Percentiles rank a stretch among this genome's conserved stretches.
These are phyloP conservation scores for Engystomops pustulosus DNA, from an alignment of 2,113 vertebrate species.

Conservation along the genomic window DNA sequence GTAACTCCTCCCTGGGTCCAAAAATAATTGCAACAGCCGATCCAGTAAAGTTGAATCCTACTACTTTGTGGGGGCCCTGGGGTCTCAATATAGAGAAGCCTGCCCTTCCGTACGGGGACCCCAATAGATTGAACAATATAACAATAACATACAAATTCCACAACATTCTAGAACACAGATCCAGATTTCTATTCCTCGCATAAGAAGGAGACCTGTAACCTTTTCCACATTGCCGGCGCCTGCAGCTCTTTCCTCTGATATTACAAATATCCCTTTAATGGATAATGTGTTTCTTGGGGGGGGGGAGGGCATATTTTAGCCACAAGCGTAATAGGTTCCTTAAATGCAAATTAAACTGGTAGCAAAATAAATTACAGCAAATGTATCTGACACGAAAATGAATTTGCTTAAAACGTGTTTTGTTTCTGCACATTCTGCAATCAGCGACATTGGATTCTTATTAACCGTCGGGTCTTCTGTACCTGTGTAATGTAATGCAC, in stretches of 20 bases:
- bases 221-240: background rate
- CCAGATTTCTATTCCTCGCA: background rate
- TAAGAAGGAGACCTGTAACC: background rate
- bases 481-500: slow-evolving; percentile 62
- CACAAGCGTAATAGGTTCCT: slow-evolving; percentile 29
- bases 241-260: background rate
- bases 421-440: slow-evolving; percentile 61
- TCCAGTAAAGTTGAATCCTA: no score
- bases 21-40: no score
- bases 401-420: slow-evolving; percentile 61
- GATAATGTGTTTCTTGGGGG: slow-evolving; percentile 21
- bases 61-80: no score
- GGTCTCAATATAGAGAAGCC: no score
- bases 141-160: no score
- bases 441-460: slow-evolving; percentile 64
- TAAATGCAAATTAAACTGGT: slow-evolving; percentile 55
- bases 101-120: no score
- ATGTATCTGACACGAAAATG: slow-evolving; percentile 67
- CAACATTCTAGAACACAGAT: no score
- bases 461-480: slow-evolving; percentile 62
- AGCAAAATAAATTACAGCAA: slow-evolving; percentile 66
- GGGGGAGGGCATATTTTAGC: slow-evolving; percentile 36
- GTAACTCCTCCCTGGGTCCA: no score
- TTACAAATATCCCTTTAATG: slow-evolving; percentile 19
- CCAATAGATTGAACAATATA: no score